Evolutionary conservation across 2,888 invertebrate genomes (phyloP).

Genomic region (Mesoligia furuncula): DNA sequence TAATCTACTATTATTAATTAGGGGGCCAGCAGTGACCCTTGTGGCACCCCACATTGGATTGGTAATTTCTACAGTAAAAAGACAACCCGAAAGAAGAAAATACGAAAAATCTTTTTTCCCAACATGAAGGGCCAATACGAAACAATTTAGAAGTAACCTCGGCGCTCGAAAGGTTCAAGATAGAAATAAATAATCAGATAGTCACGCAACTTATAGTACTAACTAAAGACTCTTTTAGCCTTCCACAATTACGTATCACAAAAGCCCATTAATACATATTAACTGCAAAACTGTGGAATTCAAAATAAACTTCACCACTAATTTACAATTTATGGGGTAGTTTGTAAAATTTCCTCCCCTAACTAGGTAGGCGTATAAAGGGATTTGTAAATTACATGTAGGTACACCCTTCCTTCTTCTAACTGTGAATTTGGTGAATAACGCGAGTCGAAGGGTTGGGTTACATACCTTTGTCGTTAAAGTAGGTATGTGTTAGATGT

Average conservation of each 20-base stretch:
- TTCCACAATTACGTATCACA: slow-evolving; percentile 17
- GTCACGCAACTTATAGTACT: background rate
- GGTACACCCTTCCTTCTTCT: background rate
- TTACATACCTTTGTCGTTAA: slow-evolving; percentile 15
- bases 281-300: slow-evolving; percentile 16
- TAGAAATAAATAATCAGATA: slow-evolving; percentile 8
- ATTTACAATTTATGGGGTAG: slow-evolving; percentile 21
- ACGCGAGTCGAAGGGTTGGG: slow-evolving; percentile 9
- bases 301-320: slow-evolving; percentile 3
- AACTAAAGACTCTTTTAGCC: slow-evolving; percentile 1
- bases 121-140: background rate
- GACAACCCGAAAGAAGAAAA: background rate
- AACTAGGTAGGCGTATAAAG: slow-evolving; percentile 3
- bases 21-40: too few relatives aligned
- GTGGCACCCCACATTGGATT: too few relatives aligned
- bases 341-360: slow-evolving; percentile 12
- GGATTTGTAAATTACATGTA: slow-evolving; percentile 23
- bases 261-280: slow-evolving; percentile 14
- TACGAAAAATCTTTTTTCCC: too few relatives aligned
- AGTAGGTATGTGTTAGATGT: slow-evolving; percentile 14
- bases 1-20: too few relatives aligned
- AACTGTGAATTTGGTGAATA: slow-evolving; percentile 24
- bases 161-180: background rate
- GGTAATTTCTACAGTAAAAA: too few relatives aligned
- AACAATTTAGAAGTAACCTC: slow-evolving; percentile 5